Evolutionary conservation across 2,113 vertebrate genomes (phyloP), one percentile per base, ranked within the genome.

Genomic region (Malurus alboscapulatus): DNA sequence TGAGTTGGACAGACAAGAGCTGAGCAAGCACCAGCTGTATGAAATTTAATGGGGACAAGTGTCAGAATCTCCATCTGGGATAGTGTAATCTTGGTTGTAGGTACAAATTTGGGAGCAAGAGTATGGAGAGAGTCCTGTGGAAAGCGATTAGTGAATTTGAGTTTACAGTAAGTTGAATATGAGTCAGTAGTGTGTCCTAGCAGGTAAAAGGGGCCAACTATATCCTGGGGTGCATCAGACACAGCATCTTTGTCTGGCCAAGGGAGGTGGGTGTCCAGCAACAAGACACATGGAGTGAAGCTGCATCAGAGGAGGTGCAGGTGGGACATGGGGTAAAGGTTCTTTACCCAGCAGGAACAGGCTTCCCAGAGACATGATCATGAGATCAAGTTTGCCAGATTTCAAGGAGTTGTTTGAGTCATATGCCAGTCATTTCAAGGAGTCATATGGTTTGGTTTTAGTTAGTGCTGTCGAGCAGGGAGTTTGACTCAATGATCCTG

Each of bases 71-170:
- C 51, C 22, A 25, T 12, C 15, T 57, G 58, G 12, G 22, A 5
- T 5, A 11, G 45, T 14, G 18, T 48, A 45, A 59, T 45, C 40
- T 45, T 75, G 32, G 32, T 32, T 51, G 8, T 32, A 38, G 5
- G 2, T 66, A 34, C 18, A 57, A 47, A 50, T 4, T 42, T 8
- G 36, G 32, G 29, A 40, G 10, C 0, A 29, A 38, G 74, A 54
- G 21, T 55, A 32, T 4, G 1, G 10, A 65, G 51, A 19, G 27
- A 45, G 30, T 47, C 48, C 47, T 7, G 0, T 1, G 6, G 54
- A 71, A 55, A n/a, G 12, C 19, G 4, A 12, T 30, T 55, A 22
- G 55, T 40, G 40, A 42, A 15, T 51, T 15, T 12, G 42, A 10
- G 36, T 66, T 50, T 9, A 25, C 6, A 51, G 21, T 14, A 32